Conservation (phyloP, 2,888 invertebrate species). For the Neoscelio sp. region DNA sequence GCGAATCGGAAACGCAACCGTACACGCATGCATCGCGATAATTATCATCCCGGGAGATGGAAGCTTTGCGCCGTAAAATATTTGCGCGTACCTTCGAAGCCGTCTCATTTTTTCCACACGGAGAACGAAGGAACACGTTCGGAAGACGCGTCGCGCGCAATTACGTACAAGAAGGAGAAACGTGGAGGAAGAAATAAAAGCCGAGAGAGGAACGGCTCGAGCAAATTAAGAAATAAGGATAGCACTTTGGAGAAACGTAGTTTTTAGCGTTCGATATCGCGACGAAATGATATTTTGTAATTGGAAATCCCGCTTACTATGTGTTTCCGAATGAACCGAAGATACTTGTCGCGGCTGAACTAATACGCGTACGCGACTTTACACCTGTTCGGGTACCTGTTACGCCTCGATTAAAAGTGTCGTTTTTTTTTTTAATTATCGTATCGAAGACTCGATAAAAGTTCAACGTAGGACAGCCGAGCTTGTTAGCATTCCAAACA, state of each 20-base stretch:
- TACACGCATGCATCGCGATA: slow-evolving; percentile 60
- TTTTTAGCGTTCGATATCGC: too few species aligned
- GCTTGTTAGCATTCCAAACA: slow-evolving; percentile 65
- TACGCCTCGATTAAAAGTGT: slow-evolving; percentile 63
- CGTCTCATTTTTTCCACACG: slow-evolving; percentile 21
- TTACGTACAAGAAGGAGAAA: slow-evolving; percentile 46
- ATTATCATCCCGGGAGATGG: slow-evolving; percentile 58
- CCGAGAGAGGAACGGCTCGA: too few species aligned
- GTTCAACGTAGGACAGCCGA: slow-evolving; percentile 41
- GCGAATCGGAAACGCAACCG: slow-evolving; percentile 68
- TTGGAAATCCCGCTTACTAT: slow-evolving; percentile 43
- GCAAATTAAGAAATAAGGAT: slow-evolving; percentile 48
- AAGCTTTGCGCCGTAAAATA: slow-evolving; percentile 63
- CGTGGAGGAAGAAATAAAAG: slow-evolving; percentile 16
- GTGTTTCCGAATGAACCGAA: slow-evolving; percentile 28
- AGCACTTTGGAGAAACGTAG: too few species aligned
- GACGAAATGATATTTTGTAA: too few species aligned
- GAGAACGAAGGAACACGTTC: slow-evolving; percentile 31
- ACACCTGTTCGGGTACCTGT: slow-evolving; percentile 65
- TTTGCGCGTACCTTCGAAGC: slow-evolving; percentile 23
- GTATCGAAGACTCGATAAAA: slow-evolving; percentile 69
- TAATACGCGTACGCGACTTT: slow-evolving; percentile 28
- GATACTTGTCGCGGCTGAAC: neutral
- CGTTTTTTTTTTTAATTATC: slow-evolving; percentile 69
- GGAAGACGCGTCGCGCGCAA: slow-evolving; percentile 49